Evolutionary conservation across 2,113 vertebrate species (phyloP).

Genomic region (Bettongia penicillata): DNA sequence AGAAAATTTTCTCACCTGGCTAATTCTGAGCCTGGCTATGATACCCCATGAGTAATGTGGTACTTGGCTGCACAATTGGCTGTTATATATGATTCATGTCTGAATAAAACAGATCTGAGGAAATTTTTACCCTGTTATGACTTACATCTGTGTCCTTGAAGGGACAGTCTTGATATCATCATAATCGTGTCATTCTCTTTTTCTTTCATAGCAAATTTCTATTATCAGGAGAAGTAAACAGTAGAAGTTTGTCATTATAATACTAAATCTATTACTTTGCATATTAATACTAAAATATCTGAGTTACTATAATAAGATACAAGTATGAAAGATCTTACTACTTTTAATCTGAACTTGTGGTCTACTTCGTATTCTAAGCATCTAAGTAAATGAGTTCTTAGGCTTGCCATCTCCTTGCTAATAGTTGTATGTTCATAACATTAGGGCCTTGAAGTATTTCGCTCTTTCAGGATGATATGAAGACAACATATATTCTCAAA

Average conservation of each 20-base stretch:
- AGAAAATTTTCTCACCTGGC: background rate
- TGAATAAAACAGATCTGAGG: background rate
- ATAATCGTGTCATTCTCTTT: background rate
- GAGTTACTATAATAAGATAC: background rate
- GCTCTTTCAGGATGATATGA: background rate
- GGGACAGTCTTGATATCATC: background rate
- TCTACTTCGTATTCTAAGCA: background rate
- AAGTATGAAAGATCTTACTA: background rate
- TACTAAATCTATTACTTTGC: background rate
- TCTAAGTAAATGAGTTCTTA: background rate
- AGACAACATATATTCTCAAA: background rate
- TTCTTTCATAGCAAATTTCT: background rate
- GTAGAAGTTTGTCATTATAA: background rate
- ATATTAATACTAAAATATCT: background rate
- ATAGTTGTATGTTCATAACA: background rate
- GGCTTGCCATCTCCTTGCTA: background rate
- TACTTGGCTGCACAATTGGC: background rate
- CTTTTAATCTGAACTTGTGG: background rate
- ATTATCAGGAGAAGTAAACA: background rate
- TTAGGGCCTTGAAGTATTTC: background rate
- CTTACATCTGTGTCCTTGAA: background rate
- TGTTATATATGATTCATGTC: background rate
- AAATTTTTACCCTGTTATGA: background rate
- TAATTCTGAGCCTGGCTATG: background rate
- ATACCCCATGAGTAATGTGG: background rate